phyloP scores from a whole-genome alignment of 1,140 invertebrate genomes.

The Bicyclus anynana region DNA sequence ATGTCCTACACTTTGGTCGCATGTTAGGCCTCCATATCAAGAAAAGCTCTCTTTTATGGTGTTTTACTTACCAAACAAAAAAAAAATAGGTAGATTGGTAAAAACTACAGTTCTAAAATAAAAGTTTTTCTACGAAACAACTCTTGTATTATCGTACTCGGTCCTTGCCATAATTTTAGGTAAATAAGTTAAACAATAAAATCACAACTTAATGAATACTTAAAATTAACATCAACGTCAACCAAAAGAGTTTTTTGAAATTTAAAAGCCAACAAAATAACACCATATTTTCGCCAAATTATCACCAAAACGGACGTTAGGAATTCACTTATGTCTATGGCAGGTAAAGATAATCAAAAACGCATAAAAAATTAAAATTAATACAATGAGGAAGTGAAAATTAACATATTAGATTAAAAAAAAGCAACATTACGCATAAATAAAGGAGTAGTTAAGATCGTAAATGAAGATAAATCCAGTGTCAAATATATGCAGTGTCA shows the following conservation, averaged over 20 bases:
- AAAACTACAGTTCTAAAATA: constrained; percentile 23
- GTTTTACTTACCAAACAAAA: no score
- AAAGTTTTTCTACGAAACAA: constrained; percentile 49
- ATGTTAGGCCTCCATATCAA: no score
- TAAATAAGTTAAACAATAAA: constrained; percentile 75
- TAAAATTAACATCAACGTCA: constrained; percentile 67
- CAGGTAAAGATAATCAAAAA: constrained; percentile 71
- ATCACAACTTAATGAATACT: constrained; percentile 73
- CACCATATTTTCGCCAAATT: constrained; percentile 26
- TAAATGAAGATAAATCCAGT: not conserved
- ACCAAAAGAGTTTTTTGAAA: constrained; percentile 45
- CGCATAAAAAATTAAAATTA: constrained; percentile 53
- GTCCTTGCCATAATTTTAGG: constrained; percentile 72
- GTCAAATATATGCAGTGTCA: not conserved
- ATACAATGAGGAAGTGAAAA: constrained; percentile 47
- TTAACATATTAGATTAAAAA: constrained; percentile 42
- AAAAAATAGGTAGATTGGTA: not conserved
- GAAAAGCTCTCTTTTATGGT: no score
- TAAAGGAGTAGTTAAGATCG: constrained; percentile 1
- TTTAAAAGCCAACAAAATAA: constrained; percentile 36
- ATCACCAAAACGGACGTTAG: constrained; percentile 30
- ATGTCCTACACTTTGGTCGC: no score
- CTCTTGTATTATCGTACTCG: constrained; percentile 62
- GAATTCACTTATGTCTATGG: constrained; percentile 67
- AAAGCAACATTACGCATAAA: constrained; percentile 34